Evolutionary conservation across 2,888 invertebrate species (phyloP).

Genomic region (Augochlorella aurata): DNA sequence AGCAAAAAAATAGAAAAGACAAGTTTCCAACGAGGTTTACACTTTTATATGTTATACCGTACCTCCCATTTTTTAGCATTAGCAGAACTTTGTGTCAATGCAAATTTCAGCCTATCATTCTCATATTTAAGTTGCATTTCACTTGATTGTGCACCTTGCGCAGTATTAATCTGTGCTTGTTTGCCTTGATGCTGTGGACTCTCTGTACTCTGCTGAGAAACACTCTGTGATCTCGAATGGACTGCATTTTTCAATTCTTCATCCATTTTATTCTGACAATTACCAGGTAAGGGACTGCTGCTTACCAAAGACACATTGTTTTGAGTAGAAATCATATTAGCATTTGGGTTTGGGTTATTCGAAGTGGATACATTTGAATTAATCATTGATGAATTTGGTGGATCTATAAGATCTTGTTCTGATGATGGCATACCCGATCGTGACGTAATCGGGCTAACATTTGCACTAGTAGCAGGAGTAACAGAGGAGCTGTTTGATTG

Average conservation of each 20-base stretch:
- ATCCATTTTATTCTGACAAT: conserved; percentile 77
- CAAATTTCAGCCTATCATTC: conserved; percentile 97
- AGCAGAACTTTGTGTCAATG: conserved; percentile 97
- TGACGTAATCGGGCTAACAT: conserved; percentile 92
- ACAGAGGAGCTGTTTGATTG: conserved; percentile 86
- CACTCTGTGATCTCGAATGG: conserved; percentile 79
- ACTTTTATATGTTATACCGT: conserved; percentile 26
- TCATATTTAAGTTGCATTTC: conserved; percentile 97
- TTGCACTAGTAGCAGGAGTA: conserved; percentile 93
- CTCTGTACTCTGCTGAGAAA: conserved; percentile 82
- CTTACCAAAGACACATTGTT: conserved; percentile 80
- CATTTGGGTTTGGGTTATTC: conserved; percentile 80
- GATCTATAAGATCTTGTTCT: conserved; percentile 83
- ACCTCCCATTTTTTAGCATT: conserved; percentile 99
- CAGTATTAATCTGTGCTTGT: conserved; percentile 71
- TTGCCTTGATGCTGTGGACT: conserved; percentile 86
- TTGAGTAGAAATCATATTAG: conserved; percentile 80
- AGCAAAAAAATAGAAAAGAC: not conserved
- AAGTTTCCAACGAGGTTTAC: not conserved
- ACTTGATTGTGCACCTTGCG: conserved; percentile 81
- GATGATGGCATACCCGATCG: conserved; percentile 84
- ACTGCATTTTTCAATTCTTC: conserved; percentile 79
- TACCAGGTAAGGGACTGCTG: conserved; percentile 79
- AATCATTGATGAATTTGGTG: conserved; percentile 83
- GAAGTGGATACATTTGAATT: conserved; percentile 80